Evolutionary conservation across 1,140 invertebrate species (phyloP).

Genomic region (Caenorhabditis briggsae): DNA sequence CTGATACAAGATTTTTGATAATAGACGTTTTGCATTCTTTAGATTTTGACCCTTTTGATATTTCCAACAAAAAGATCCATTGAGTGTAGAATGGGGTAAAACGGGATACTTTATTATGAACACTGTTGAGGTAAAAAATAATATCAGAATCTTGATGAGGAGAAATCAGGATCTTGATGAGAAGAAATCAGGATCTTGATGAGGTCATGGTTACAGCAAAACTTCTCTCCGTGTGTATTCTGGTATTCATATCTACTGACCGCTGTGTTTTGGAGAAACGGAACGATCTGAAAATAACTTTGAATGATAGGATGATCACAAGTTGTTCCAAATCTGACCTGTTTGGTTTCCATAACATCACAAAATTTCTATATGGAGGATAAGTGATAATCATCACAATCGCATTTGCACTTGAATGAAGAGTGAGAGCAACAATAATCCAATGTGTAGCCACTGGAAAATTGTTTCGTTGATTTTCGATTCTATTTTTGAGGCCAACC

Average conservation of each 20-base stretch:
- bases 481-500: neutral
- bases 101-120: neutral
- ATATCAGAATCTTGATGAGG: too few species aligned
- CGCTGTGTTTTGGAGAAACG: neutral
- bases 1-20: too few species aligned
- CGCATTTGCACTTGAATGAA: slow-evolving; percentile 38
- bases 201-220: slow-evolving; percentile 12
- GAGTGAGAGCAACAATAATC: slow-evolving; percentile 25
- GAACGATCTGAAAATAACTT: slow-evolving; percentile 11
- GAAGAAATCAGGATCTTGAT: neutral
- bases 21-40: too few species aligned
- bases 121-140: neutral
- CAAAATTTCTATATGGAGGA: slow-evolving; percentile 34
- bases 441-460: slow-evolving; percentile 25
- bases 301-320: neutral
- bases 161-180: too few species aligned
- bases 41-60: too few species aligned
- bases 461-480: neutral
- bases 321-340: neutral
- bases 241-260: neutral
- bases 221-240: slow-evolving; percentile 27
- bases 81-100: neutral
- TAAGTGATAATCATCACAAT: slow-evolving; percentile 45
- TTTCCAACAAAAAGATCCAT: too few species aligned
- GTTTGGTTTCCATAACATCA: slow-evolving; percentile 8